Conservation (phyloP, 1,140 invertebrate species). For the Vanessa tameamea region DNA sequence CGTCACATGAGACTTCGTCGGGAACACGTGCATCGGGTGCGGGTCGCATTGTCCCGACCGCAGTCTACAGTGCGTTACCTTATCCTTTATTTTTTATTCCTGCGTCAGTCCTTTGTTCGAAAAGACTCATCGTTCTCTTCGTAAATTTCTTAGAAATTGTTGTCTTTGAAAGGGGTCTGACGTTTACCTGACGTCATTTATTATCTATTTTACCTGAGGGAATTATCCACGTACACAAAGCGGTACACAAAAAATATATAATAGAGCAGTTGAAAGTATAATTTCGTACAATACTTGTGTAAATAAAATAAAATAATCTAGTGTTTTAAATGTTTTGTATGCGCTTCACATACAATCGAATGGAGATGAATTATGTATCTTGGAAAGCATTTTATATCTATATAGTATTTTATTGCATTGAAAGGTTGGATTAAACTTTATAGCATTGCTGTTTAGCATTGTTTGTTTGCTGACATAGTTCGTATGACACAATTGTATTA, state of each 20-base stretch:
- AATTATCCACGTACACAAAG: not conserved
- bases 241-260: not conserved
- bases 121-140: slow-evolving; percentile 9
- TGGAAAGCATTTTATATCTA: no score
- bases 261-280: not conserved
- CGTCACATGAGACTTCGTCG: not conserved
- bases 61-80: not conserved
- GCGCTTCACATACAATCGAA: no score
- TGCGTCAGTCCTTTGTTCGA: slow-evolving; percentile 8
- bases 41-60: not conserved
- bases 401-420: no score
- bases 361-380: no score
- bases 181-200: slow-evolving; percentile 5
- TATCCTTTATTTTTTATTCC: slow-evolving; percentile 12
- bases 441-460: no score
- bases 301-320: not conserved
- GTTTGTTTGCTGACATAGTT: no score
- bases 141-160: slow-evolving; percentile 5
- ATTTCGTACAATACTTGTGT: not conserved
- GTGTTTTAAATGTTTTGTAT: not conserved
- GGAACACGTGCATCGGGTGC: not conserved
- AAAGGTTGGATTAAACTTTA: no score
- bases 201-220: not conserved
- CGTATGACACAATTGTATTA: no score
- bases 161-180: not conserved